Base-by-base conservation (phyloP, 2,888 invertebrate genomes). In the Caenorhabditis macrosperma region DNA sequence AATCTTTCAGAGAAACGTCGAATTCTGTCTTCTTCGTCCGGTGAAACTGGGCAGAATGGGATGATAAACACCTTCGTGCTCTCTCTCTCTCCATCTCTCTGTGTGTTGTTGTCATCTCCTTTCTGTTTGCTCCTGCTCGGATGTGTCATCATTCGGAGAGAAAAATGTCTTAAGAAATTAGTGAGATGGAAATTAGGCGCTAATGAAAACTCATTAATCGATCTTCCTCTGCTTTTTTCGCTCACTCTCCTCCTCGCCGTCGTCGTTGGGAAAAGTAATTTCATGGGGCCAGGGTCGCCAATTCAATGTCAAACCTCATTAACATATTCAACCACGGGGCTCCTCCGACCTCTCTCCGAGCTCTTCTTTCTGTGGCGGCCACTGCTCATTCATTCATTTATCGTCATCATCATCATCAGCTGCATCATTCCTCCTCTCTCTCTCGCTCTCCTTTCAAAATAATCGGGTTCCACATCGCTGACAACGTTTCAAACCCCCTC, bases 261-360 rank as follows among this genome's bases (percentile, higher is more conserved):
- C 2, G 26, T 3, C 15, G 17, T 30, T 15, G 30, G 7, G 52
- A 54, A 63, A 72, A 61, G 64, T 48, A 48, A 63, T 61, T 72
- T 71, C 30, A 15, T 26, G 17, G 33, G 33, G 17, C 57, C 30
- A 20, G 54, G 55, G 54, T 20, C 44, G 54, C 33, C 72, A 64
- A 72, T 64, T 64, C 64, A 64, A 74, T 74, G 74, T 74, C 74
- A 74, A 64, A 26, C 74, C 59, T 74, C 74, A 74, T 74, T 74
- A 64, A 59, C 74, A 74, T 74, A 74, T 74, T 74, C 74, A 72
- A 72, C 61, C 71, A 71, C 44, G 69, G 61, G 54, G 60, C 61
- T 26, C 22, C 28, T 30, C 35, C 35, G 22, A 9, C 38, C 55
- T 52, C 60, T 24, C 48, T 12, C 55, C n/a, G 57, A 63, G 61